Evolutionary conservation across 2,797 vertebrate genomes (phyloP).

Genomic region (Lateolabrax maculatus): DNA sequence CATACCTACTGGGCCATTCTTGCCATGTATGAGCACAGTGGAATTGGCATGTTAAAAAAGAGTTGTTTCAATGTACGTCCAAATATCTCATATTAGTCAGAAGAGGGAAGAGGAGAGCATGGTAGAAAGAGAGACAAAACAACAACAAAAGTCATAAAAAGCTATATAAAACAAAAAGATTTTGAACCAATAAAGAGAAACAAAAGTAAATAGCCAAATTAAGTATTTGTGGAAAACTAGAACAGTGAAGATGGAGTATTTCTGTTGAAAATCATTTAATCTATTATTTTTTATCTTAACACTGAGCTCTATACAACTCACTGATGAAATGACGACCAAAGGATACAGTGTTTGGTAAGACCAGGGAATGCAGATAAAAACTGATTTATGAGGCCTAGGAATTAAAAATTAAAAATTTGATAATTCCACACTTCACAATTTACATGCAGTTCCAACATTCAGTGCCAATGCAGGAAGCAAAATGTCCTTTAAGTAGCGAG

Average conservation of each 20-base stretch:
- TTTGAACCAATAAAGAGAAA: background rate
- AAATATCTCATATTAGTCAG: conserved; percentile 9
- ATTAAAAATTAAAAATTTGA: too few species aligned
- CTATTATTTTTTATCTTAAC: background rate
- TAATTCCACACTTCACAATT: too few species aligned
- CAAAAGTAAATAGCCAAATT: background rate
- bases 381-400: background rate
- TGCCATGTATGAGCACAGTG: conserved; percentile 8
- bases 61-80: conserved; percentile 23
- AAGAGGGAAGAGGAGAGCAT: background rate
- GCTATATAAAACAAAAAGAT: background rate
- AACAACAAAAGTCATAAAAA: background rate
- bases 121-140: background rate
- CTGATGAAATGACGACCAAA: background rate
- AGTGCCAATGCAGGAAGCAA: background rate
- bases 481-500: background rate
- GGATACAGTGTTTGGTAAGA: background rate
- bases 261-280: background rate
- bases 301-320: background rate
- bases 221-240: background rate
- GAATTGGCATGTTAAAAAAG: conserved; percentile 43
- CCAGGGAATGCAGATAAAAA: background rate
- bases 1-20: conserved; percentile 45
- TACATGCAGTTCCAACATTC: too few species aligned
- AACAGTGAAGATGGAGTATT: background rate